Evolutionary conservation across 1,140 invertebrate genomes (phyloP), one percentile per base, ranked within the genome.

Genomic region (Aphelenchoides fujianensis): DNA sequence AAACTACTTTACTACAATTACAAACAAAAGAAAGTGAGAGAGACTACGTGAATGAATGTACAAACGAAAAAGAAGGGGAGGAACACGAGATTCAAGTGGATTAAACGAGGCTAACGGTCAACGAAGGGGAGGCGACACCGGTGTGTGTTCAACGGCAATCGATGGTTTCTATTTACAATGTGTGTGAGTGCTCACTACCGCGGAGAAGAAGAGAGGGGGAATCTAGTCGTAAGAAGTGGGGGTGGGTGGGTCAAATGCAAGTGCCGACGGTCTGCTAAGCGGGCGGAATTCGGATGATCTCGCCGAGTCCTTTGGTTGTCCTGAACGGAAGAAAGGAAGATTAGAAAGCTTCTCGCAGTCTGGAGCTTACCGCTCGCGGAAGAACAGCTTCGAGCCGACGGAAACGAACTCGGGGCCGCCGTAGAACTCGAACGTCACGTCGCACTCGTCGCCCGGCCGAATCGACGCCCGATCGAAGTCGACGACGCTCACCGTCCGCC

Each of bases 341-440:
- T n/a, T n/a, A n/a, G n/a, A n/a, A n/a, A n/a, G n/a, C n/a, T n/a
- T n/a, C n/a, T n/a, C n/a, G n/a, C n/a, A n/a, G n/a, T n/a, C n/a
- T n/a, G n/a, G n/a, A n/a, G n/a, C n/a, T n/a, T n/a, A n/a, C 2
- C 93, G 93, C 74, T 95, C 92, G 34, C 94, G 88, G 82, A 97
- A 92, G 2, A 98, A 86, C 3, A 98, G 86, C 27, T 91, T 85
- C 83, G 92, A 89, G 0, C 93, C 94, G 0, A 90, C 89, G n/a
- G 90, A 88, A n/a, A 98, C 88, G 86, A 92, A 94, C 86, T 98
- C 95, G 0, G 94, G 93, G 83, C 93, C 90, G 63, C 90, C 89
- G 59, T 92, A 88, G 85, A 97, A 97, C 59, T 90, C 88, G 85
- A 97, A 96, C 12, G 92, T 92, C 1, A 88, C 89, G 75, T 95